Base-by-base conservation (phyloP, 2,113 vertebrate genomes). In the Pomatorhinus ruficollis region DNA sequence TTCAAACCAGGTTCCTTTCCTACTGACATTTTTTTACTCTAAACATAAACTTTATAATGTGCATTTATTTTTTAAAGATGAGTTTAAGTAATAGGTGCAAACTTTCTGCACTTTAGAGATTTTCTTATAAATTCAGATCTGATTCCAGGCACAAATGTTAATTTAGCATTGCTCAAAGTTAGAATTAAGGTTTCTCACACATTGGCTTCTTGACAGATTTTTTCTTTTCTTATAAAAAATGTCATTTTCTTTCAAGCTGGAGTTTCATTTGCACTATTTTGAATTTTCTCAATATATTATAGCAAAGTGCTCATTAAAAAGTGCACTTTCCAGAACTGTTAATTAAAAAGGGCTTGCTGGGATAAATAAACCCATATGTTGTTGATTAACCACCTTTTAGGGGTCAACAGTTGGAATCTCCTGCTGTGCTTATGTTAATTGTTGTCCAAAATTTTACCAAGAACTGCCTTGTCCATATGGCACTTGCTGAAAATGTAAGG, bases 331-430 rank as follows among this genome's bases (percentile, higher is more conserved):
- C 88, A 97, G 95, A 98, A 84, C 85, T 97, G 97, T 98, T 98
- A 98, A 98, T 98, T 98, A 98, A 98, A 98, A 98, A 97, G 95
- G 96, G 83, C 88, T 94, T 97, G 96, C 96, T 97, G 97, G 94
- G 97, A 97, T 98, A 98, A 98, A 98, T 97, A 98, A 98, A 98
- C 97, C 98, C 97, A 97, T 98, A 98, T 99, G 98, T 97, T 98
- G 98, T 98, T 98, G 98, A 98, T 98, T 98, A 98, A 97, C 98
- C 93, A 97, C 98, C 97, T 98, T 98, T 98, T 97, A 98, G 98
- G 98, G 98, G 98, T 97, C 98, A 97, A 86, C 97, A 94, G 96
- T 97, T 96, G 93, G 97, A 75, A 91, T 87, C 18, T 96, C 97
- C 97, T 94, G 96, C 92, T 95, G 95, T 95, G 96, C 90, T 97